Conservation (phyloP, 2,888 invertebrate genomes). For the Heliconius ismenius region DNA sequence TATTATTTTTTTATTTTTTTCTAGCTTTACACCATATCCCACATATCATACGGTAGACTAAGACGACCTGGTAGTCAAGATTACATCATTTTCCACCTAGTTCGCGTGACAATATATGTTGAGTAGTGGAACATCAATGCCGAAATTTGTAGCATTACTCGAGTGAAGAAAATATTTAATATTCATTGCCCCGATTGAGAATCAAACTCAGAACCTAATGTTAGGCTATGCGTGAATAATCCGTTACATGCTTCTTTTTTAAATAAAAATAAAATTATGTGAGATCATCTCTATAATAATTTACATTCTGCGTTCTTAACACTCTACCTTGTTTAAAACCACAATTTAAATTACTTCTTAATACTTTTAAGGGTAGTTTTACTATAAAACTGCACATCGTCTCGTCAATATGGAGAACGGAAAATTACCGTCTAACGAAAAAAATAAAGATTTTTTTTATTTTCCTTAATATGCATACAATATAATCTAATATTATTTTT, state of each 20-base stretch:
- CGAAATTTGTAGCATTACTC: too few species aligned
- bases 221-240: too few species aligned
- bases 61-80: neutral
- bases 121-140: too few species aligned
- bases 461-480: too few species aligned
- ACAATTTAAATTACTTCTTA: neutral
- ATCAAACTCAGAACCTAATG: too few species aligned
- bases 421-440: too few species aligned
- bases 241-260: neutral
- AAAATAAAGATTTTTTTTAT: too few species aligned
- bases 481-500: too few species aligned
- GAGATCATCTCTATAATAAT: neutral
- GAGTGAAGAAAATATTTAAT: too few species aligned
- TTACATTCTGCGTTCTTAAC: neutral
- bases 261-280: neutral
- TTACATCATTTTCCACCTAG: neutral
- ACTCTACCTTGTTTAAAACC: neutral
- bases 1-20: neutral
- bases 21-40: neutral
- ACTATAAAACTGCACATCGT: neutral
- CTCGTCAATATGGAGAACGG: too few species aligned
- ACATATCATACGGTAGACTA: neutral
- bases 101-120: too few species aligned
- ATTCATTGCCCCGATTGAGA: too few species aligned
- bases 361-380: neutral